A percentile compares a stretch with the other conserved stretches of the same genome.
These are phyloP conservation scores for Aromia moschata DNA, from an alignment of 2,888 invertebrate genomes.

Conservation along the genomic window DNA sequence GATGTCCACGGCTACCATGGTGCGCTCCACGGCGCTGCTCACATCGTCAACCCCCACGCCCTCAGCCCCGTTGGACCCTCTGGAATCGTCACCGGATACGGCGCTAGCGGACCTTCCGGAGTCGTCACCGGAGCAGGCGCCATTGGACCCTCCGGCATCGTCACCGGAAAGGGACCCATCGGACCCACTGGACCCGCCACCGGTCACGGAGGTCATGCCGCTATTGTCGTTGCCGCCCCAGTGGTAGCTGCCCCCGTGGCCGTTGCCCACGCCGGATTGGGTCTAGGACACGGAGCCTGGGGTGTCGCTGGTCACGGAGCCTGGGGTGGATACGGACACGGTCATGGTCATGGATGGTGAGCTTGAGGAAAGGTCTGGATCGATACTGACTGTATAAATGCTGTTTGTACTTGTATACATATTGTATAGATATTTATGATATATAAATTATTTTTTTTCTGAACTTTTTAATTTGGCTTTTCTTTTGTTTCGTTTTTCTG, in stretches of 20 bases:
- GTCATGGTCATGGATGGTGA: not conserved
- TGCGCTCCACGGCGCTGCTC: not conserved
- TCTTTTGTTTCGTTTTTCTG: too few relatives aligned
- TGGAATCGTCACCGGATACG: slow-evolving; percentile 26
- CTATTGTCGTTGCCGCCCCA: not conserved
- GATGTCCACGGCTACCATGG: not conserved
- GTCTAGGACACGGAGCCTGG: not conserved
- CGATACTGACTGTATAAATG: not conserved
- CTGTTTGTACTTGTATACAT: not conserved
- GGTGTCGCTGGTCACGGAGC: not conserved
- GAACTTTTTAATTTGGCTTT: too few relatives aligned
- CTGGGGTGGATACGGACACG: not conserved
- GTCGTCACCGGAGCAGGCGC: slow-evolving; percentile 12
- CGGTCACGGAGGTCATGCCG: slow-evolving; percentile 1
- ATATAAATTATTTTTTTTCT: not conserved
- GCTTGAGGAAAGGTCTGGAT: not conserved
- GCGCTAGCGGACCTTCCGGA: slow-evolving; percentile 24
- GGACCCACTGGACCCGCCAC: slow-evolving; percentile 5
- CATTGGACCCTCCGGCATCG: slow-evolving; percentile 19
- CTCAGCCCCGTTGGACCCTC: slow-evolving; percentile 25
- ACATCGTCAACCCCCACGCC: slow-evolving; percentile 18
- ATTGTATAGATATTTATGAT: too few relatives aligned
- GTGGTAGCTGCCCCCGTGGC: slow-evolving; percentile 4
- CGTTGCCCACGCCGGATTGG: not conserved
- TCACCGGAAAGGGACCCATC: not conserved